Evolutionary conservation across 2,797 vertebrate species (phyloP).

Genomic region (Epinephelus awoara): DNA sequence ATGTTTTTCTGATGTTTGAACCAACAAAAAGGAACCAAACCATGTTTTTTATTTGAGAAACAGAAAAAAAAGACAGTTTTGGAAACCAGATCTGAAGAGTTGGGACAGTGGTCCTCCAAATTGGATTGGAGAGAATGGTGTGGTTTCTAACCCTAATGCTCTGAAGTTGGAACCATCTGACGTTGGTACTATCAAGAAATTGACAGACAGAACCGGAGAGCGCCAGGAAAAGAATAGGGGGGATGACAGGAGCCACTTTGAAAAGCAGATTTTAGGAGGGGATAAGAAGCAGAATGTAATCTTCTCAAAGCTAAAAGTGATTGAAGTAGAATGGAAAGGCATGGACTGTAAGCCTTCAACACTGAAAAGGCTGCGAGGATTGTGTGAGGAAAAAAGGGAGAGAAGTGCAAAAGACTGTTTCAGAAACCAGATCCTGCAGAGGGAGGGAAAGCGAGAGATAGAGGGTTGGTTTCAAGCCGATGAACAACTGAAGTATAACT

Average conservation of each 20-base stretch:
- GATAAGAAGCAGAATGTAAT: conserved; percentile 50
- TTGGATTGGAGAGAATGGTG: conserved; percentile 21
- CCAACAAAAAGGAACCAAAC: conserved; percentile 10
- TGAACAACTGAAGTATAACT: conserved; percentile 40
- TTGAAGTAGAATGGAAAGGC: conserved; percentile 45
- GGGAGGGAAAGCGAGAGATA: conserved; percentile 15
- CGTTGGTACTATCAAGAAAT: conserved; percentile 2
- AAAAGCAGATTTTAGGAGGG: conserved; percentile 44
- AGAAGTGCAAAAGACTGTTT: conserved; percentile 38
- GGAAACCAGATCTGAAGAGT: conserved; percentile 37
- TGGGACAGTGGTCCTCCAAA: conserved; percentile 5
- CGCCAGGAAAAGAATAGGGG: neutral
- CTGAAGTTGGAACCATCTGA: conserved; percentile 45
- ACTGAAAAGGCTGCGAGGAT: conserved; percentile 11
- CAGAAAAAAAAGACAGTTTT: neutral
- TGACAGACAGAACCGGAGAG: conserved; percentile 25
- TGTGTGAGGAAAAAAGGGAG: conserved; percentile 13
- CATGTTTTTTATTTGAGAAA: conserved; percentile 4
- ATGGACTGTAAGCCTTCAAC: conserved; percentile 33
- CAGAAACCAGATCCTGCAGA: conserved; percentile 31
- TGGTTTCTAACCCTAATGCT: conserved; percentile 37
- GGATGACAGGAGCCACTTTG: conserved; percentile 22
- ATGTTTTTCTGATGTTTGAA: conserved; percentile 36
- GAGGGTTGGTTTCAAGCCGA: conserved; percentile 43
- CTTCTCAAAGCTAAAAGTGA: conserved; percentile 46